A percentile compares a stretch with the other conserved stretches of the same genome.
Conservation (phyloP, 1,140 invertebrate genomes). For the Philaenus spumarius region DNA sequence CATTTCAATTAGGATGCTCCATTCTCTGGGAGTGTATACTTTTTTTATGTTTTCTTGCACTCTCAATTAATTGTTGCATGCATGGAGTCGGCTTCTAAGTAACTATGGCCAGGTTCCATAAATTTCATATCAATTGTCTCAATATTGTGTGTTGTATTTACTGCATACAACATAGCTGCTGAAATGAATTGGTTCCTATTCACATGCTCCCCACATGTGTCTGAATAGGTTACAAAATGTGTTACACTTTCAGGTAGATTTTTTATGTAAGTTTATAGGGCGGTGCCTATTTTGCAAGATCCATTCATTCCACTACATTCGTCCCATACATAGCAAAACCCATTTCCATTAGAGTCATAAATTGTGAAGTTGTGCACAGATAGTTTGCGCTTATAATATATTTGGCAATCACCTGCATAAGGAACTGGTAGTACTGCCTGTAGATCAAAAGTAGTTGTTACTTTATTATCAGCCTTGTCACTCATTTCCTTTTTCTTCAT, state of each 20-base stretch:
- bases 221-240: slow-evolving; percentile 15
- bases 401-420: slow-evolving; percentile 21
- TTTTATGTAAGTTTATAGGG: slow-evolving; percentile 10
- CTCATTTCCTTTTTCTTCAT: slow-evolving; percentile 13
- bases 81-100: too few species aligned
- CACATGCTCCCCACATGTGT: slow-evolving; percentile 22
- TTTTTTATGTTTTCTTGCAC: slow-evolving; percentile 16
- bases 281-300: slow-evolving; percentile 17
- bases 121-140: too few species aligned
- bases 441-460: slow-evolving; percentile 29
- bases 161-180: too few species aligned
- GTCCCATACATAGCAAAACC: slow-evolving; percentile 19
- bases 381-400: slow-evolving; percentile 28
- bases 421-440: slow-evolving; percentile 29
- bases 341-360: slow-evolving; percentile 13
- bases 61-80: slow-evolving; percentile 30
- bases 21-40: slow-evolving; percentile 23
- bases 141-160: too few species aligned
- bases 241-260: slow-evolving; percentile 10
- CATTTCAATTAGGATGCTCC: slow-evolving; percentile 10
- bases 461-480: slow-evolving; percentile 1
- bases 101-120: too few species aligned
- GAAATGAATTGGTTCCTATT: slow-evolving; percentile 18
- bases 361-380: slow-evolving; percentile 11
- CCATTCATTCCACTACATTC: slow-evolving; percentile 16